Conservation (phyloP, 2,797 vertebrate genomes). For the Onychomys leucogaster region DNA sequence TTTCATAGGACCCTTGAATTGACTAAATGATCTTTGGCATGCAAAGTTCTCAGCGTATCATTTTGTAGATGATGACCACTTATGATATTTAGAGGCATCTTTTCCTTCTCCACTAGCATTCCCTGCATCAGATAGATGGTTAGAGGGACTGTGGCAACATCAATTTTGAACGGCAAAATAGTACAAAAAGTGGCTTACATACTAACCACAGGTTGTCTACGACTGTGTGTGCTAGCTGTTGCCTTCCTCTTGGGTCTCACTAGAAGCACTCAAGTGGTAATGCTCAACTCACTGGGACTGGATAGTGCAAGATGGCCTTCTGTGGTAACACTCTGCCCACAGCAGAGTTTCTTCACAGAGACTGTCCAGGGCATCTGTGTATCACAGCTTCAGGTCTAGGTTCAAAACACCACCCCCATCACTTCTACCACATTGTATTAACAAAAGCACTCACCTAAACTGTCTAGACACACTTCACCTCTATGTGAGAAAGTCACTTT, state of each 20-base stretch:
- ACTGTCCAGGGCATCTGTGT: background rate
- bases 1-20: background rate
- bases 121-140: background rate
- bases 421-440: background rate
- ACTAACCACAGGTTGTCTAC: background rate
- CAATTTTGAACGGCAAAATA: background rate
- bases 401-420: background rate
- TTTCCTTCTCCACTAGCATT: background rate
- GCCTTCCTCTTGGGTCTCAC: background rate
- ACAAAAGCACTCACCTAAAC: background rate
- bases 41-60: background rate
- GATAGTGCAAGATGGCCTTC: background rate
- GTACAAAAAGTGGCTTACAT: background rate
- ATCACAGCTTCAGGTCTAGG: background rate
- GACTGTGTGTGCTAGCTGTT: background rate
- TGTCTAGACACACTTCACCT: background rate
- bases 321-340: background rate
- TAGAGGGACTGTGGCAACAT: background rate
- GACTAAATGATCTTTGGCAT: background rate
- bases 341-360: background rate
- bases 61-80: background rate
- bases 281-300: background rate
- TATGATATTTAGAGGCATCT: background rate
- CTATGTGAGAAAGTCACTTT: background rate
- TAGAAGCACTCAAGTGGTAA: background rate